These are phyloP conservation scores for Epinephelus malabaricus DNA, from an alignment of 2,797 vertebrate genomes.

Conservation along the genomic window DNA sequence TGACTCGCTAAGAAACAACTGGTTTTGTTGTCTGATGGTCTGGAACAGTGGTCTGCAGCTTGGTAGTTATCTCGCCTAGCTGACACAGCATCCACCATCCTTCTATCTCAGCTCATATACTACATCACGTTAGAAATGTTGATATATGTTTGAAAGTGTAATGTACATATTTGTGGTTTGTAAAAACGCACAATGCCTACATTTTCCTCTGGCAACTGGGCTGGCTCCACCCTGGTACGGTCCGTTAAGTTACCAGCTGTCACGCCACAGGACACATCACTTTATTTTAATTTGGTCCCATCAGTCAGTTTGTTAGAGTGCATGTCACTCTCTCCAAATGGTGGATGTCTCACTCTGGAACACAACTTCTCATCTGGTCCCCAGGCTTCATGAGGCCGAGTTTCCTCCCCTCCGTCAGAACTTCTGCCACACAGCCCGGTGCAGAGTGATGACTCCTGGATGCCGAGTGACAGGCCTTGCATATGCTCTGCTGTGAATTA, in stretches of 20 bases:
- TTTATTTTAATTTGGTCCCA: not conserved
- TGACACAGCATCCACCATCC: no score
- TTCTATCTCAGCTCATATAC: no score
- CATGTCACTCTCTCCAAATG: slow-evolving; percentile 26
- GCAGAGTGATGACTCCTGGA: slow-evolving; percentile 65
- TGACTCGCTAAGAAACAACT: no score
- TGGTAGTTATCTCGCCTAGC: no score
- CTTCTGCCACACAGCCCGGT: slow-evolving; percentile 55
- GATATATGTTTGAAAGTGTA: no score
- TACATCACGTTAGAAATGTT: no score
- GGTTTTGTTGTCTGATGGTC: no score
- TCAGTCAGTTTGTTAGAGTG: slow-evolving; percentile 6
- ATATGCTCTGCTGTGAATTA: slow-evolving; percentile 80
- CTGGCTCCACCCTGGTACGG: not conserved
- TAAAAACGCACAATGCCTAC: no score
- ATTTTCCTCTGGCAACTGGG: no score
- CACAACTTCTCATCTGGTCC: slow-evolving; percentile 44
- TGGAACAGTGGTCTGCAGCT: no score
- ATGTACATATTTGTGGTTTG: no score
- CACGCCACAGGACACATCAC: not conserved
- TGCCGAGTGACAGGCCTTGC: slow-evolving; percentile 62
- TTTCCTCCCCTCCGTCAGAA: slow-evolving; percentile 51
- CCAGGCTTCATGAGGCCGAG: slow-evolving; percentile 22
- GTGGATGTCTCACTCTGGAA: slow-evolving; percentile 22
- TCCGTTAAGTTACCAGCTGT: not conserved